Conservation (phyloP, 2,888 invertebrate genomes). For the Leistus spinibarbis region DNA sequence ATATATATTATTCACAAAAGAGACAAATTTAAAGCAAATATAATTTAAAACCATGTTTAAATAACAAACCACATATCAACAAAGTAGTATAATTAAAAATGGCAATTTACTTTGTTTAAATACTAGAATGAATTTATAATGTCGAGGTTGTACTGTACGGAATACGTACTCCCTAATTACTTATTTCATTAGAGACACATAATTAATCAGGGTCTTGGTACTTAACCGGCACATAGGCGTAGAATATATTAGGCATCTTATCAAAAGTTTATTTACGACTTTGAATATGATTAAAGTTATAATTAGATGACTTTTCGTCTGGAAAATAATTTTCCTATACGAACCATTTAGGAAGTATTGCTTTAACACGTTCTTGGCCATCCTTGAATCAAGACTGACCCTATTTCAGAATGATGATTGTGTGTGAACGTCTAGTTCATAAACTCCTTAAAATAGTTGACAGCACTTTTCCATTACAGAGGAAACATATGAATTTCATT, state of each 20-base stretch:
- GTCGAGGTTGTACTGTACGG: conserved; percentile 22
- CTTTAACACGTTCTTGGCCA: no score
- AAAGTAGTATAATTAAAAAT: not conserved
- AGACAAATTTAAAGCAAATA: not conserved
- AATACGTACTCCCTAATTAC: conserved; percentile 35
- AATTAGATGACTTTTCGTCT: no score
- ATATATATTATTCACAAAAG: not conserved
- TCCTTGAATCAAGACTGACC: no score
- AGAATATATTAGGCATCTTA: conserved; percentile 19
- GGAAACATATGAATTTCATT: no score
- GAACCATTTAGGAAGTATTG: no score
- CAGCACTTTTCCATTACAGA: not conserved
- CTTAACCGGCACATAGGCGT: conserved; percentile 18
- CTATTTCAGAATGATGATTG: no score
- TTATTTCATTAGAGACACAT: conserved; percentile 34
- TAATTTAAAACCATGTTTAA: not conserved
- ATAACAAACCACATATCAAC: not conserved
- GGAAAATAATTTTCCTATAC: no score
- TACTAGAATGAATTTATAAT: conserved; percentile 18
- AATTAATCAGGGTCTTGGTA: conserved; percentile 33
- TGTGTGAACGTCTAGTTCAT: no score
- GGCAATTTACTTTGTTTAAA: not conserved
- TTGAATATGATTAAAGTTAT: no score
- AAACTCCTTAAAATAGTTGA: no score
- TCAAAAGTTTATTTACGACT: not conserved